Base-by-base conservation (phyloP, 2,113 vertebrate species). In the Acrocephalus kingi region DNA sequence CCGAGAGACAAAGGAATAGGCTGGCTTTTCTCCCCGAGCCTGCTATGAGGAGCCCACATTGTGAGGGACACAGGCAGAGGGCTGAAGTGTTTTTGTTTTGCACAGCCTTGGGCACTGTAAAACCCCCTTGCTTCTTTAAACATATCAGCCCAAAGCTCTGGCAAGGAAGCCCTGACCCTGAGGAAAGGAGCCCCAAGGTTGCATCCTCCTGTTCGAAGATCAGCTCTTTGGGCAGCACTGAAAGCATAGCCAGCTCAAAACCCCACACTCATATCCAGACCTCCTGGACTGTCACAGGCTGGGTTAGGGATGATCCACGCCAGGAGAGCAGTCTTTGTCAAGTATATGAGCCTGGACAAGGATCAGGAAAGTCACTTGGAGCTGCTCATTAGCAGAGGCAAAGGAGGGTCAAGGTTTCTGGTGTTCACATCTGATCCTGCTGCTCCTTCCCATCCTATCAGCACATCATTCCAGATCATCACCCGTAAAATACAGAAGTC, bases 51-150 rank as follows among this genome's bases (percentile, higher is more conserved):
- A 90, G 74, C 66, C 62, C 61, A 51, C 69, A 81, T 84, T 84
- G 78, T 91, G 43, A 74, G n/a, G 25, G 55, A 81, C 28, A 58
- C 55, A 87, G 78, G 77, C 87, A 86, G 84, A 84, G 49, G 35
- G 35, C 35, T 85, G 74, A 63, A 93, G 45, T 75, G 62, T 88
- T 93, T 77, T 92, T 74, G 61, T 87, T 93, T 77, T 93, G 56
- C 62, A 93, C 7, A 0, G 35, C 39, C 37, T 43, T 28, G 35
- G 56, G 27, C 48, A 75, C 27, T 82, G 85, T 54, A 87, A 91
- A 82, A 33, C 39, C 5, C 67, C 33, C 54, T 58, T 58, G 51
- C 72, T 87, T 84, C 71, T 55, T 84, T n/a, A 72, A 87, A 85
- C 6, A 27, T 12, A 69, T 19, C 39, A 46, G n/a, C 46, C 49